Conservation (phyloP, 2,797 vertebrate genomes). For the Crenuchus spilurus region DNA sequence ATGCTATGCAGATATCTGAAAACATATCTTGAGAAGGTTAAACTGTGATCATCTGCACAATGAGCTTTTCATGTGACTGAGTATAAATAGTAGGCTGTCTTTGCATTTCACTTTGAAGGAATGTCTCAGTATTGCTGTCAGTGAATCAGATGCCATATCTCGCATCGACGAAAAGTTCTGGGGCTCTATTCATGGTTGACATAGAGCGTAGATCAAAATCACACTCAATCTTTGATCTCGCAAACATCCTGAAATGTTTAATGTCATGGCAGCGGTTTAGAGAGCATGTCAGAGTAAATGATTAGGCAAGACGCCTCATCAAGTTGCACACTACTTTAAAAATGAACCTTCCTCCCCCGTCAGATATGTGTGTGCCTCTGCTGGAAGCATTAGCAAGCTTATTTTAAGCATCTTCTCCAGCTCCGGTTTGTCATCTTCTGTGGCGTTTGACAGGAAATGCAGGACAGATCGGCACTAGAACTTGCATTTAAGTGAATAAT, state of each 20-base stretch:
- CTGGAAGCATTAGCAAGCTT: not conserved
- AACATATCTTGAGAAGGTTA: not conserved
- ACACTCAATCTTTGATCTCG: not conserved
- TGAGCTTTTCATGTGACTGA: too few species aligned
- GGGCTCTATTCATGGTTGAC: not conserved
- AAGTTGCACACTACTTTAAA: not conserved
- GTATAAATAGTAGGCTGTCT: too few species aligned
- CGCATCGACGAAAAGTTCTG: not conserved
- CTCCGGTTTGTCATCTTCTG: not conserved
- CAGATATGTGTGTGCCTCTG: not conserved
- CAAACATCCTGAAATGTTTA: slow-evolving; percentile 24
- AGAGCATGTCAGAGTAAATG: not conserved
- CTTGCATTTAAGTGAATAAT: slow-evolving; percentile 53
- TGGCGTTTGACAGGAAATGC: slow-evolving; percentile 7
- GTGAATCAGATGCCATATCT: not conserved
- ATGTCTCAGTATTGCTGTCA: not conserved
- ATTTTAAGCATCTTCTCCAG: not conserved
- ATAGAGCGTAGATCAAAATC: not conserved
- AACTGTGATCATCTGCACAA: too few species aligned
- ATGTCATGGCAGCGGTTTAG: slow-evolving; percentile 2
- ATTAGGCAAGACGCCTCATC: not conserved
- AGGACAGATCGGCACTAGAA: not conserved
- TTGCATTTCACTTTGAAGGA: not conserved
- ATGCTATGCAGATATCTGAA: too few species aligned
- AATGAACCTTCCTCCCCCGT: not conserved